These are phyloP conservation scores for Cyanoliseus patagonus DNA, from an alignment of 2,113 vertebrate species.

Conservation along the genomic window DNA sequence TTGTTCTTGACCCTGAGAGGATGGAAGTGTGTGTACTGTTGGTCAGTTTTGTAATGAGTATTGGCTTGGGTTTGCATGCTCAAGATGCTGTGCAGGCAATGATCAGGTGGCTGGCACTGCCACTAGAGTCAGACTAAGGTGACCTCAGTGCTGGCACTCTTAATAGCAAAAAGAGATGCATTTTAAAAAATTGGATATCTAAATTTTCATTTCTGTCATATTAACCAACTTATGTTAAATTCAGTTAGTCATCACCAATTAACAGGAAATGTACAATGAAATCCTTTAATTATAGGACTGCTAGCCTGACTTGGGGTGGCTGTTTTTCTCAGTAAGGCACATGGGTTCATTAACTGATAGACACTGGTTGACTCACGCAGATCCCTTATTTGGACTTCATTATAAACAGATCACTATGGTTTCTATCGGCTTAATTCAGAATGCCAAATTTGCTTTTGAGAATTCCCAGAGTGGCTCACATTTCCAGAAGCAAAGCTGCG, in stretches of 20 bases:
- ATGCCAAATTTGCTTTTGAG: conserved; percentile 1
- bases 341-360: conserved; percentile 56
- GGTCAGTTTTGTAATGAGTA: neutral
- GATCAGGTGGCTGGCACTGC: neutral
- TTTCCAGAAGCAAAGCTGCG: neutral
- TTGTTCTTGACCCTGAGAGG: neutral
- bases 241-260: conserved; percentile 16
- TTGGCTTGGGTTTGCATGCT: neutral
- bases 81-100: neutral
- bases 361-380: neutral
- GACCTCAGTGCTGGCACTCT: neutral
- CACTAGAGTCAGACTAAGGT: neutral
- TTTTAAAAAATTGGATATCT: neutral
- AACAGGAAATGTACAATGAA: conserved; percentile 52
- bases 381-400: conserved; percentile 19
- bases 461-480: neutral
- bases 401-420: conserved; percentile 10
- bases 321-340: conserved; percentile 54
- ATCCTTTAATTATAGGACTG: conserved; percentile 46
- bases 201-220: neutral
- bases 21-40: neutral
- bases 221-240: neutral
- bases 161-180: neutral
- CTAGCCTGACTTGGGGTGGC: conserved; percentile 6
- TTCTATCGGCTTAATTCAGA: conserved; percentile 52